Percentiles rank a stretch among this genome's conserved stretches.
phyloP scores from a whole-genome alignment of 2,888 invertebrate species.

The Eustalomyia histrio region DNA sequence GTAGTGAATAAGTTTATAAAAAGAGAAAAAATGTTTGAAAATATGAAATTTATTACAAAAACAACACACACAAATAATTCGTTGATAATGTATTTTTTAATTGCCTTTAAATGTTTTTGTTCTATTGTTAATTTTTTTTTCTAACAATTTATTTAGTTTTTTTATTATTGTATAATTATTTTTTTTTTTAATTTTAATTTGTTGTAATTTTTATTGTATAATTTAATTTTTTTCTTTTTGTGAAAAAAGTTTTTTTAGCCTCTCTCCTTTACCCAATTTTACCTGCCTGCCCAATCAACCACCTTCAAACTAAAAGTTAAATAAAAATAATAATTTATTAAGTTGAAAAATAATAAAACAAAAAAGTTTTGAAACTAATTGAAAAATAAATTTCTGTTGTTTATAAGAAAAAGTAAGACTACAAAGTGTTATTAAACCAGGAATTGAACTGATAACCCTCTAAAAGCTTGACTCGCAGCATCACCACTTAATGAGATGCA shows the following conservation, averaged over 20 bases:
- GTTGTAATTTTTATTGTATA: slow-evolving; percentile 33
- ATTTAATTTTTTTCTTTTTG: slow-evolving; percentile 63
- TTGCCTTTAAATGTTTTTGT: slow-evolving; percentile 40
- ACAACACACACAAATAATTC: slow-evolving; percentile 31
- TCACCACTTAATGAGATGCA: no score
- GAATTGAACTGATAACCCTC: no score
- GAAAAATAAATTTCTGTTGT: slow-evolving; percentile 36
- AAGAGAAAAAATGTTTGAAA: slow-evolving; percentile 22
- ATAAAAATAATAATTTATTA: slow-evolving; percentile 47
- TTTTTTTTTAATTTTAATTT: slow-evolving; percentile 37
- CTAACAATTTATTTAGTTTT: slow-evolving; percentile 42
- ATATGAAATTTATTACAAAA: slow-evolving; percentile 17
- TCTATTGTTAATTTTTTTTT: slow-evolving; percentile 57
- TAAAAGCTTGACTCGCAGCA: no score
- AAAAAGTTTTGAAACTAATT: slow-evolving; percentile 26
- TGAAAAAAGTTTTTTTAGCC: slow-evolving; percentile 50
- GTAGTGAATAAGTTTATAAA: slow-evolving; percentile 72
- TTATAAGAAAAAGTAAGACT: slow-evolving; percentile 11
- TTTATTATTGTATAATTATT: slow-evolving; percentile 58
- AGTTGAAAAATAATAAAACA: slow-evolving; percentile 43
- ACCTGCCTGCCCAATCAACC: slow-evolving; percentile 43
- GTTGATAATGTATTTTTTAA: neutral
- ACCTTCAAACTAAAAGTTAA: slow-evolving; percentile 32
- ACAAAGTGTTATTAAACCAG: no score
- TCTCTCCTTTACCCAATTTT: slow-evolving; percentile 24